Percentiles rank a stretch among this genome's conserved stretches.
Conservation (phyloP, 2,888 invertebrate genomes). For the Gymnoscelis rufifasciata region DNA sequence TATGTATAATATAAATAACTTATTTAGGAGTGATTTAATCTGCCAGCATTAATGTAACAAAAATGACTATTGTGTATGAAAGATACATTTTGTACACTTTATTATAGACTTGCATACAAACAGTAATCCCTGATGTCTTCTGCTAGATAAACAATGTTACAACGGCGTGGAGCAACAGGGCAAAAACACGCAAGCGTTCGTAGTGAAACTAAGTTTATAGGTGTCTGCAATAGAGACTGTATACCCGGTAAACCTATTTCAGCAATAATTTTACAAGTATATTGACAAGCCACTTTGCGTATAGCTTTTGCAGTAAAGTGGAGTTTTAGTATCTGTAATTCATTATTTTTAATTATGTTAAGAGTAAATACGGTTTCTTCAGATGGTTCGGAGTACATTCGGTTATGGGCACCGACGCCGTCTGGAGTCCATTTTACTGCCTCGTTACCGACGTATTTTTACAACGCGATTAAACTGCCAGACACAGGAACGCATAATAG, state of each 20-base stretch:
- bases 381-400: constrained; percentile 23
- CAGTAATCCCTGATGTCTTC: background rate
- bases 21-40: too few species aligned
- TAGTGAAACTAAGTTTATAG: constrained; percentile 5
- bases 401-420: constrained; percentile 37
- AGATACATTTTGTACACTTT: too few species aligned
- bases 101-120: too few species aligned
- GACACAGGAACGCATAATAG: constrained; percentile 61
- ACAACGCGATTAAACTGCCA: constrained; percentile 66
- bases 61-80: too few species aligned
- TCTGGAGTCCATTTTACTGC: constrained; percentile 57
- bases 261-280: constrained; percentile 1
- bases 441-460: constrained; percentile 72
- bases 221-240: background rate
- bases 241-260: constrained; percentile 3
- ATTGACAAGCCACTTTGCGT: background rate
- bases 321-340: background rate
- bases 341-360: background rate
- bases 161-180: constrained; percentile 15
- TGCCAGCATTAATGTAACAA: too few species aligned
- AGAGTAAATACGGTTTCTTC: constrained; percentile 1
- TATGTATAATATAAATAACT: too few species aligned
- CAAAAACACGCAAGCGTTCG: constrained; percentile 11
- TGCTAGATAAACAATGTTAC: constrained; percentile 4
- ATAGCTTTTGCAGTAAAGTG: background rate